Base-by-base conservation (phyloP, 2,113 vertebrate genomes). In the Microcebus murinus region DNA sequence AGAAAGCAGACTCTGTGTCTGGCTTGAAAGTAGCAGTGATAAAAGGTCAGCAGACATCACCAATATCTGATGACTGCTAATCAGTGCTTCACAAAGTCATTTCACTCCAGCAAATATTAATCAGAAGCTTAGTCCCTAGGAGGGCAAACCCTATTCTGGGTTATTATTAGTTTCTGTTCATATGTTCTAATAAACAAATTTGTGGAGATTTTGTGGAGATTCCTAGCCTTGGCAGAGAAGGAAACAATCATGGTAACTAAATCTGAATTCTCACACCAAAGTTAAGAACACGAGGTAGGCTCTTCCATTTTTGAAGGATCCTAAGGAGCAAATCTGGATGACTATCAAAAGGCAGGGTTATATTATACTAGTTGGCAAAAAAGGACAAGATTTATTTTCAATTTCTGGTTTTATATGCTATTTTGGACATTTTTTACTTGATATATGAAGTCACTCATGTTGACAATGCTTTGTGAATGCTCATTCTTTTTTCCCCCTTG, bases 51-150 rank as follows among this genome's bases (percentile, higher is more conserved):
- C 45, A 96, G 86, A 94, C 68, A 86, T 42, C 76, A 81, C 42
- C 48, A 42, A 55, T 89, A 85, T 81, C 70, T 89, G 63, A 80
- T 80, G 73, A 48, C 27, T 95, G 90, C 42, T 95, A 80, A 83
- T 65, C 65, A 52, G 63, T 87, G 65, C 45, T 27, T 59, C 15
- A 25, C 68, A 83, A 96, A 45, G 70, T 80, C 70, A 50, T 93
- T 95, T 57, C 74, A 91, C 73, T 79, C 34, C 77, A 82, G 82
- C 68, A 96, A 79, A 61, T 91, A 94, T 65, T 91, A 96, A 79
- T 89, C 91, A 65, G 52, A 73, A 87, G 45, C 1, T 29, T n/a
- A 80, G 12, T 57, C 73, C 39, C 15, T 42, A 67, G 21, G 18
- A 91, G 74, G 14, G 5, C 77, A 96, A 73, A 45, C 10, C 15